phyloP scores from a whole-genome alignment of 2,888 invertebrate genomes.

The Cheilosia impressa region DNA sequence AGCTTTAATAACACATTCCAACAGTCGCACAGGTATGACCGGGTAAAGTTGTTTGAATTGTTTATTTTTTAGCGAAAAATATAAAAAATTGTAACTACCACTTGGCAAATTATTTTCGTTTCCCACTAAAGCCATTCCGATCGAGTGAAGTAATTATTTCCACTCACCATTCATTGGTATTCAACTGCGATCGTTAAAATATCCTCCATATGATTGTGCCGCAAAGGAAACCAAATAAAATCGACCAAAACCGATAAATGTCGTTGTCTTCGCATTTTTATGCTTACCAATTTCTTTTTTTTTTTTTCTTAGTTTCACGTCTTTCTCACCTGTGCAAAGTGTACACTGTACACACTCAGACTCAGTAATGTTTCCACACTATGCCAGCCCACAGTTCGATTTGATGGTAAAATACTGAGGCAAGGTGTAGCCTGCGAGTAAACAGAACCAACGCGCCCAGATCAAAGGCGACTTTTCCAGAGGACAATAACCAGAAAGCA shows the following conservation, averaged over 20 bases:
- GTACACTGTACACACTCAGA: no score
- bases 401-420: slow-evolving; percentile 20
- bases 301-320: not conserved
- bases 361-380: slow-evolving; percentile 1
- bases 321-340: not conserved
- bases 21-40: no score
- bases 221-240: slow-evolving; percentile 5
- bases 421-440: slow-evolving; percentile 43
- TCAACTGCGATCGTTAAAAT: not conserved
- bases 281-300: not conserved
- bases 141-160: not conserved
- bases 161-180: not conserved
- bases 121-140: no score
- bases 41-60: no score
- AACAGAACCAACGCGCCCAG: slow-evolving; percentile 23
- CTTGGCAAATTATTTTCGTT: no score
- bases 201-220: not conserved
- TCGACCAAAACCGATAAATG: slow-evolving; percentile 10
- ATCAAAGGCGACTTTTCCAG: slow-evolving; percentile 56
- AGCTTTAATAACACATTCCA: no score
- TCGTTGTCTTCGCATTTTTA: not conserved
- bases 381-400: slow-evolving; percentile 11
- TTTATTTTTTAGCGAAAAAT: no score
- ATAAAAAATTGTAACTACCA: no score
- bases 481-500: slow-evolving; percentile 67